Base-by-base conservation (phyloP, 2,888 invertebrate genomes). In the Dasysyrphus tricinctus region DNA sequence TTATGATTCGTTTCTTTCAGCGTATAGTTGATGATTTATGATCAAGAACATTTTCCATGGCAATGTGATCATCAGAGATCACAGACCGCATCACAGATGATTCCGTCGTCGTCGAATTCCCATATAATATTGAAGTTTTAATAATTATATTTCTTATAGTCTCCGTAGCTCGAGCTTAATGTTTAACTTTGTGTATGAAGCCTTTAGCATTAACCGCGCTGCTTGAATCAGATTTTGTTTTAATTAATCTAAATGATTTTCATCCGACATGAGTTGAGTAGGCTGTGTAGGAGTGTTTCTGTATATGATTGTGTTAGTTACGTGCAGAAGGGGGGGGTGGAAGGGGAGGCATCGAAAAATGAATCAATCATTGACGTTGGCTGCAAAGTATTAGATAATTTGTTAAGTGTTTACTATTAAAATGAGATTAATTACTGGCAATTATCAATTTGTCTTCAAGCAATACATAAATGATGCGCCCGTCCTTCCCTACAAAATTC, bases 361-460 rank as follows among this genome's bases (percentile, higher is more conserved):
- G 44, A 72, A 86, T 86, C 79, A 86, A 86, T 86, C 86, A 86
- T 82, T 47, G 29, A 51, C 63, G 37, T 79, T 24, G 8, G 12
- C 63, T 82, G 75, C 67, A 67, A 74, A 79, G 65, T 34, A 67
- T 67, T 32, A 82, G 78, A 82, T 79, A 82, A 86, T 86, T 86
- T 86, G 82, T 86, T 82, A 82, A 82, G 78, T 86, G 82, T 82
- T 86, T 86, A 65, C 78, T 82, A 86, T 86, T 86, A 82, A 86
- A 86, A 86, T 82, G 51, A 86, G 78, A 82, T 86, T 79, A 86
- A 86, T 86, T 86, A 86, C 51, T 34, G 24, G 42, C 57, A 67
- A 70, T 75, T 75, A 86, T 79, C 81, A 86, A 86, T 86, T 86
- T 86, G 86, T 82, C 86, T 86, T 75, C 65, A 56, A 63, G 65